These are phyloP conservation scores for Drosophila leontia DNA, from an alignment of 1,140 invertebrate species.

Conservation along the genomic window DNA sequence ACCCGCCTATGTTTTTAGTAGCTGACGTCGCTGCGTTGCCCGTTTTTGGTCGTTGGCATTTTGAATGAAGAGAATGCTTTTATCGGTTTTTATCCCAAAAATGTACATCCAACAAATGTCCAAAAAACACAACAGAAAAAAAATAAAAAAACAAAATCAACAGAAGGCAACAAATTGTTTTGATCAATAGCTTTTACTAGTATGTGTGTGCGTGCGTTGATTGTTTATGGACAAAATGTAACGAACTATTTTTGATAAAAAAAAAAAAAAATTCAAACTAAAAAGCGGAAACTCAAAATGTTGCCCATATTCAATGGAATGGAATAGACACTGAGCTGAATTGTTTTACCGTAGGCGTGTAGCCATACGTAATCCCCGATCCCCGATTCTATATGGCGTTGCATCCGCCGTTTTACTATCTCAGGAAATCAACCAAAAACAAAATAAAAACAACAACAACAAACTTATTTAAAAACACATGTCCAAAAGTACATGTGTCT, in stretches of 20 bases:
- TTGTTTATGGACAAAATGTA: constrained; percentile 63
- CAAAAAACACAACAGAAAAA: constrained; percentile 10
- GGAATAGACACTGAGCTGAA: constrained; percentile 25
- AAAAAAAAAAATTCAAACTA: constrained; percentile 38
- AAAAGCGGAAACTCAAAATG: constrained; percentile 67
- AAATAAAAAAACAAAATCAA: constrained; percentile 13
- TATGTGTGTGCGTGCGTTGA: constrained; percentile 5
- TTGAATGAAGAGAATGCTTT: constrained; percentile 56
- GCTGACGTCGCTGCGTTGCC: constrained; percentile 33
- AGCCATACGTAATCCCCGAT: constrained; percentile 24
- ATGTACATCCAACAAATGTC: constrained; percentile 60
- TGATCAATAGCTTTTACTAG: constrained; percentile 7
- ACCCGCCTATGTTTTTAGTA: neutral
- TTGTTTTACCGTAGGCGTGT: constrained; percentile 24
- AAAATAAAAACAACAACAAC: neutral
- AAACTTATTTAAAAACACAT: constrained; percentile 17
- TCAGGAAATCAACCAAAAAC: constrained; percentile 53
- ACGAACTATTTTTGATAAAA: constrained; percentile 47
- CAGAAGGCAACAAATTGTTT: constrained; percentile 25
- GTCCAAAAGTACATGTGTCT: constrained; percentile 20
- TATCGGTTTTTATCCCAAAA: constrained; percentile 71
- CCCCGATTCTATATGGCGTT: constrained; percentile 52
- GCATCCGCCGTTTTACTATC: constrained; percentile 68
- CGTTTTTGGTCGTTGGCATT: constrained; percentile 75
- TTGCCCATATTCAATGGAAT: constrained; percentile 43